Base-by-base conservation (phyloP, 1,140 invertebrate species). In the Megathymus violae region DNA sequence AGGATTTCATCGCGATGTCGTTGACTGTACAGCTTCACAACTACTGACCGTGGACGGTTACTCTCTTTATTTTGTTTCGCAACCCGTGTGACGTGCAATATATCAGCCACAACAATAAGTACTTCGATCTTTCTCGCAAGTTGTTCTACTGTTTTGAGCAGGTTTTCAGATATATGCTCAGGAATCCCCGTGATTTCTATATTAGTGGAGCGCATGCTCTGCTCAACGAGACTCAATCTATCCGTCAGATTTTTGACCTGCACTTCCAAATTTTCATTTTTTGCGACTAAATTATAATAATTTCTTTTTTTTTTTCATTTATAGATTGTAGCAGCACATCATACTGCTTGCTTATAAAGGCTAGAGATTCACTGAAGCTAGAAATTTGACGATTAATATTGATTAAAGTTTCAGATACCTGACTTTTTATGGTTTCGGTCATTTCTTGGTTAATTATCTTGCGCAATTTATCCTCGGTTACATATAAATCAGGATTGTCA, bases 61-160 rank as follows among this genome's bases (percentile, higher is more conserved):
- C 19, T 66, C 3, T 66, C 47, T 25, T 63, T 59, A 19, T 58
- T 41, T 4, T 59, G 34, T 25, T 66, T 70, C 1, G 63, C 62
- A 40, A 68, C 48, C 7, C 61, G 16, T 6, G 48, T 63, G n/a
- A 62, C 58, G 0, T 64, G 59, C 1, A 51, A 3, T 1, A 62
- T 47, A n/a, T 62, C 60, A 22, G 19, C 19, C 19, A 3, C 19
- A 22, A 22, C 19, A 3, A 22, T 3, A 22, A 5, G 19, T 22
- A 22, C 19, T 22, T 22, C 2, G 19, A 22, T 22, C 19, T 38
- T 14, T 27, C 44, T 6, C 19, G 19, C 19, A 5, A 71, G 46
- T 22, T 52, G 60, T n/a, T 17, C 27, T 6, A 62, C 13, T 1
- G 27, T 19, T 4, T 51, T 52, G 4, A 19, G 1, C 22, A 62